Percentiles rank a stretch among this genome's conserved stretches.
phyloP scores from a whole-genome alignment of 1,140 invertebrate genomes.

The Arion vulgaris region DNA sequence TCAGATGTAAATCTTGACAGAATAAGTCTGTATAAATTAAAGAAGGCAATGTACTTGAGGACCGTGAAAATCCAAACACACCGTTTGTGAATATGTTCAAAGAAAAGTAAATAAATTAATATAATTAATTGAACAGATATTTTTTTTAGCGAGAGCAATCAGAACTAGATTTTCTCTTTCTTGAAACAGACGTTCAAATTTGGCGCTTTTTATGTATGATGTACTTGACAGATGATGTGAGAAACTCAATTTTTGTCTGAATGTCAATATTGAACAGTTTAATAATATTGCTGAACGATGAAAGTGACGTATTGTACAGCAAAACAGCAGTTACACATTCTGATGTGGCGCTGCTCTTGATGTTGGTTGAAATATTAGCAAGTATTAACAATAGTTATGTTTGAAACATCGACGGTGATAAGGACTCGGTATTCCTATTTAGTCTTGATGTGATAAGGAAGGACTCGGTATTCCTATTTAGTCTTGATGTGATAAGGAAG shows the following conservation, averaged over 20 bases:
- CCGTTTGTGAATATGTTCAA: background rate
- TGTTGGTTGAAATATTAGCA: too few species aligned
- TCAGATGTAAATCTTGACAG: background rate
- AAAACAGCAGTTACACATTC: too few species aligned
- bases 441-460: too few species aligned
- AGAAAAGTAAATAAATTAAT: constrained; percentile 4
- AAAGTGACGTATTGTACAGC: too few species aligned
- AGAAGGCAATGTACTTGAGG: background rate
- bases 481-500: too few species aligned
- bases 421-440: too few species aligned
- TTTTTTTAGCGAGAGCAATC: background rate
- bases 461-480: too few species aligned
- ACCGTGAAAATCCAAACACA: constrained; percentile 1
- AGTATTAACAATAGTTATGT: too few species aligned
- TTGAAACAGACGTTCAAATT: background rate
- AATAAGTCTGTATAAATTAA: background rate
- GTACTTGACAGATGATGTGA: background rate
- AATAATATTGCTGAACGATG: too few species aligned
- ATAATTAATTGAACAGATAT: constrained; percentile 4
- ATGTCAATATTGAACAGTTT: too few species aligned
- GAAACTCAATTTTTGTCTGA: background rate
- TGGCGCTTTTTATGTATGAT: background rate
- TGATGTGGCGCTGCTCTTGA: too few species aligned
- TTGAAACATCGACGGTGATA: too few species aligned
- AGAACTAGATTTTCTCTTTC: background rate